These are phyloP conservation scores for Enteromius argenteus DNA, from an alignment of 2,797 vertebrate species.

Conservation along the genomic window DNA sequence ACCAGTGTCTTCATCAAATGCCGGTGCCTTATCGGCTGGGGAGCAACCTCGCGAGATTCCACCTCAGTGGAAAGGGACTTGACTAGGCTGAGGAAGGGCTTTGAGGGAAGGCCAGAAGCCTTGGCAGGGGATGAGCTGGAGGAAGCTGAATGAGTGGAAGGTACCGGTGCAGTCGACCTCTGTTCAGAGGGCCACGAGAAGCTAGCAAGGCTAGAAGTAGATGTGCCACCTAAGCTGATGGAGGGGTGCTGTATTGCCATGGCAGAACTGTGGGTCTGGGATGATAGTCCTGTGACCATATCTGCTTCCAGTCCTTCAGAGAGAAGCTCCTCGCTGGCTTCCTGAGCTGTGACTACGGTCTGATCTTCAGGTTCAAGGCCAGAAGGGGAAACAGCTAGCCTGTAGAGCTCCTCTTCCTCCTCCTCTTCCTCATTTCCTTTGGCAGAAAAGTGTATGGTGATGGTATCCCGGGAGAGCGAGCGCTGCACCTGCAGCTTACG, in stretches of 20 bases:
- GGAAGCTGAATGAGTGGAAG: constrained; percentile 57
- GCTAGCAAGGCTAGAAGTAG: constrained; percentile 71
- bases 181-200: constrained; percentile 84
- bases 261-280: constrained; percentile 65
- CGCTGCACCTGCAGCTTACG: constrained; percentile 92
- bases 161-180: constrained; percentile 40
- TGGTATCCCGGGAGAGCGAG: constrained; percentile 88
- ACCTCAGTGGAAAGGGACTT: constrained; percentile 91
- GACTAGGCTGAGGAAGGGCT: constrained; percentile 86
- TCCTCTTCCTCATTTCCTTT: constrained; percentile 71
- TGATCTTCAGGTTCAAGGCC: constrained; percentile 51
- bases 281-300: not conserved
- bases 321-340: constrained; percentile 92
- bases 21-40: constrained; percentile 80
- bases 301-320: constrained; percentile 67
- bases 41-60: constrained; percentile 84
- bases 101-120: constrained; percentile 83
- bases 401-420: constrained; percentile 84
- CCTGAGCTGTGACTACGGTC: constrained; percentile 75
- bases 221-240: constrained; percentile 68
- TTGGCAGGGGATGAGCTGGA: constrained; percentile 82
- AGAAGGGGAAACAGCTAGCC: constrained; percentile 45
- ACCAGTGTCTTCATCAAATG: constrained; percentile 94
- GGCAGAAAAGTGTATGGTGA: constrained; percentile 89
- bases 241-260: constrained; percentile 63